Conservation (phyloP, 2,797 vertebrate genomes). For the Falco columbarius region DNA sequence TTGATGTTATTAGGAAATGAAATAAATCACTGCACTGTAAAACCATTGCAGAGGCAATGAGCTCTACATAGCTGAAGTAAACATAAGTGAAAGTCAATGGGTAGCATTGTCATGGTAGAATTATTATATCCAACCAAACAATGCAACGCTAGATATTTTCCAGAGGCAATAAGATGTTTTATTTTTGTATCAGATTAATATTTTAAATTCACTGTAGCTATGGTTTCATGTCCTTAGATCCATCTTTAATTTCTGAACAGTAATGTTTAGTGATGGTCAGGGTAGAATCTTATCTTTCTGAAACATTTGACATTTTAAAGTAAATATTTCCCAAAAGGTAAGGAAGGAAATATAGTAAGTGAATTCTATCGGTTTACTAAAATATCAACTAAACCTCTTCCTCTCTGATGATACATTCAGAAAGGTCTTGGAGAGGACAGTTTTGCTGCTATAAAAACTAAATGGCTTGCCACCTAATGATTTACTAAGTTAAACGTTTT, state of each 20-base stretch:
- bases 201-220: neutral
- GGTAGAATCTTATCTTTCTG: neutral
- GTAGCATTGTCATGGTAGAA: neutral
- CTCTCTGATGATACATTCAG: neutral
- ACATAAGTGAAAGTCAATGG: neutral
- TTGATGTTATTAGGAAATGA: neutral
- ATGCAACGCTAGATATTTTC: neutral
- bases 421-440: neutral
- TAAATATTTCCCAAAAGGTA: neutral
- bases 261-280: neutral
- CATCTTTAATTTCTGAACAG: neutral
- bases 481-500: neutral
- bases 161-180: neutral
- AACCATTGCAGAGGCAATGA: neutral
- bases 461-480: neutral
- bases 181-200: neutral
- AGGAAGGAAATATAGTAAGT: neutral
- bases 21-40: neutral
- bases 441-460: neutral
- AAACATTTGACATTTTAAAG: neutral
- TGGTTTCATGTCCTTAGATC: neutral
- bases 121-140: neutral
- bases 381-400: neutral
- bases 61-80: neutral
- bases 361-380: neutral